Evolutionary conservation across 2,113 vertebrate genomes (phyloP).

Genomic region (Xiphophorus couchianus): DNA sequence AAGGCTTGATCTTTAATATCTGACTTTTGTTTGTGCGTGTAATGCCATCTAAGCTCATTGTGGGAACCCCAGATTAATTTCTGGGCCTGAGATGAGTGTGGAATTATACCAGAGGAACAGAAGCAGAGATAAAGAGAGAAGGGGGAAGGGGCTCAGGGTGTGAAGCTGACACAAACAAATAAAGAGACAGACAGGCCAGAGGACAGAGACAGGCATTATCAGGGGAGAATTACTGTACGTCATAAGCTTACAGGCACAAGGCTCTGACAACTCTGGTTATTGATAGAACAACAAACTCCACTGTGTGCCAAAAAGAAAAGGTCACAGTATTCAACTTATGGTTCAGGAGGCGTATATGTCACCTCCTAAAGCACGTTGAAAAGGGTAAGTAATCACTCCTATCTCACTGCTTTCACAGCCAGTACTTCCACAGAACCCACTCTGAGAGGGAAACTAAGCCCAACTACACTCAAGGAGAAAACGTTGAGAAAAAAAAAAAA

Average conservation of each 20-base stretch:
- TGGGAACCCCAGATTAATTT: slow-evolving; percentile 74
- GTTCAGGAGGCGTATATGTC: slow-evolving; percentile 23
- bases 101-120: slow-evolving; percentile 56
- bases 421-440: neutral
- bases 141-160: slow-evolving; percentile 2
- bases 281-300: slow-evolving; percentile 46
- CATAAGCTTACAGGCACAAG: slow-evolving; percentile 14
- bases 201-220: slow-evolving; percentile 50
- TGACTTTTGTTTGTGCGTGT: slow-evolving; percentile 77
- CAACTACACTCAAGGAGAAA: too few relatives aligned
- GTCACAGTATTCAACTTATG: slow-evolving; percentile 49
- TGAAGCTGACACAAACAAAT: slow-evolving; percentile 54
- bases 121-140: slow-evolving; percentile 34
- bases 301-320: slow-evolving; percentile 47
- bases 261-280: slow-evolving; percentile 45
- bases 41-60: slow-evolving; percentile 81
- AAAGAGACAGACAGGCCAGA: slow-evolving; percentile 36
- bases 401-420: neutral
- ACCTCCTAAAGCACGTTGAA: slow-evolving; percentile 12
- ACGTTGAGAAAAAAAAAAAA: too few relatives aligned
- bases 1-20: slow-evolving; percentile 75
- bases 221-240: slow-evolving; percentile 51
- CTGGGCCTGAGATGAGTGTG: slow-evolving; percentile 65
- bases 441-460: too few relatives aligned
- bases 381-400: slow-evolving; percentile 29